Evolutionary conservation across 2,888 invertebrate species (phyloP).

Genomic region (Idaea biselata): DNA sequence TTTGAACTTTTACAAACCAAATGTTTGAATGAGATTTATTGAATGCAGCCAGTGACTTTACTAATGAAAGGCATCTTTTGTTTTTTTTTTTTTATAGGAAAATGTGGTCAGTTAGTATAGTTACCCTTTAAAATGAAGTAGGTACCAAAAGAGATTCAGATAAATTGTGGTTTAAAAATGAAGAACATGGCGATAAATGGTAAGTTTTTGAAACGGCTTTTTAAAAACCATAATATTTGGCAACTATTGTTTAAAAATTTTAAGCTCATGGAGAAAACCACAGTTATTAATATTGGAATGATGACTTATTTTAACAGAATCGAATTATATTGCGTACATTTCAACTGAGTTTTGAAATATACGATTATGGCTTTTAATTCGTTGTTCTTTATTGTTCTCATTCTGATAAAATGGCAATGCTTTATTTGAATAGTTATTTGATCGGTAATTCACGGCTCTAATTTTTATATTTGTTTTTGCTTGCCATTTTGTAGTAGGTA

Average conservation of each 20-base stretch:
- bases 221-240: not conserved
- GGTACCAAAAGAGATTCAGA: too few species aligned
- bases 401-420: not conserved
- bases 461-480: too few species aligned
- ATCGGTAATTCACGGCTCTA: too few species aligned
- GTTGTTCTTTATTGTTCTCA: not conserved
- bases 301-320: conserved; percentile 3
- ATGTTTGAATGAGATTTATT: too few species aligned
- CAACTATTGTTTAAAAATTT: not conserved
- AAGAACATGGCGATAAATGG: too few species aligned
- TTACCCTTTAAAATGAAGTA: too few species aligned
- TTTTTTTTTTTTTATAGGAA: too few species aligned
- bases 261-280: not conserved
- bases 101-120: too few species aligned
- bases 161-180: too few species aligned
- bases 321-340: not conserved
- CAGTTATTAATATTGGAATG: not conserved
- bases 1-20: not conserved
- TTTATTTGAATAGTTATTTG: not conserved
- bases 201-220: not conserved
- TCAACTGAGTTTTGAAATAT: not conserved
- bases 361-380: not conserved
- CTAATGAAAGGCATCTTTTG: too few species aligned
- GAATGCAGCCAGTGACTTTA: too few species aligned
- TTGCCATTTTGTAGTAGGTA: too few species aligned